These are phyloP conservation scores for Phoxinus dragarum DNA, from an alignment of 2,797 vertebrate genomes.

Conservation along the genomic window DNA sequence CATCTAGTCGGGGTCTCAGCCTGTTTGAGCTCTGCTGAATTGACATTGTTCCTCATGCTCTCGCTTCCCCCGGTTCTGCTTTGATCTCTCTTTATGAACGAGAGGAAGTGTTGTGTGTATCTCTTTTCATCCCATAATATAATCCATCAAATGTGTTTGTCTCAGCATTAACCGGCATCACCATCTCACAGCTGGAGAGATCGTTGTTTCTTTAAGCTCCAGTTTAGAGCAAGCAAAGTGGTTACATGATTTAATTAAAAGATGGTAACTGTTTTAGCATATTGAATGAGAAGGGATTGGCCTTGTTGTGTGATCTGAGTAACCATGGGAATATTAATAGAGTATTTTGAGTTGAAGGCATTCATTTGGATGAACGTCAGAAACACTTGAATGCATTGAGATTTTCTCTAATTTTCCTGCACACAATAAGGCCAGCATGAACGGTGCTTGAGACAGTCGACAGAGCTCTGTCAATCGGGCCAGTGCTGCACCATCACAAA, in stretches of 20 bases:
- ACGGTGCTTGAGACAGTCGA: background rate
- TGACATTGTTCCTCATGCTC: slow-evolving; percentile 69
- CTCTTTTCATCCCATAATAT: slow-evolving; percentile 78
- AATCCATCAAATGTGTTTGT: slow-evolving; percentile 80
- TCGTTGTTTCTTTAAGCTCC: slow-evolving; percentile 18
- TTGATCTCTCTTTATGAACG: slow-evolving; percentile 77
- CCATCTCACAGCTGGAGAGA: slow-evolving; percentile 63
- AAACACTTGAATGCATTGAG: background rate
- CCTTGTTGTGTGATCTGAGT: background rate
- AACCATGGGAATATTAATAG: background rate
- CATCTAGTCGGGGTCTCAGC: slow-evolving; percentile 74
- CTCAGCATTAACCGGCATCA: slow-evolving; percentile 77
- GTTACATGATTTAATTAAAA: slow-evolving; percentile 46
- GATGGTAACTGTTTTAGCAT: background rate
- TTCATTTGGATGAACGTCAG: background rate
- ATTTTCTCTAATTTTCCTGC: background rate
- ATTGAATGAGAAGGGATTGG: background rate
- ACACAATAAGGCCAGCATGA: background rate
- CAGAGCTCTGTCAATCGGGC: background rate
- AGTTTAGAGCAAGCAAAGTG: background rate
- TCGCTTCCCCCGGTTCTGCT: slow-evolving; percentile 72
- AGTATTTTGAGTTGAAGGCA: background rate
- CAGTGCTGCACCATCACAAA: background rate
- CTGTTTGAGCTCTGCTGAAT: slow-evolving; percentile 73
- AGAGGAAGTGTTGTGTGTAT: slow-evolving; percentile 73